Evolutionary conservation across 92 coral and sea anemone species (phyloP), one percentile per base, ranked within the genome.

Genomic region (Montipora capitata): DNA sequence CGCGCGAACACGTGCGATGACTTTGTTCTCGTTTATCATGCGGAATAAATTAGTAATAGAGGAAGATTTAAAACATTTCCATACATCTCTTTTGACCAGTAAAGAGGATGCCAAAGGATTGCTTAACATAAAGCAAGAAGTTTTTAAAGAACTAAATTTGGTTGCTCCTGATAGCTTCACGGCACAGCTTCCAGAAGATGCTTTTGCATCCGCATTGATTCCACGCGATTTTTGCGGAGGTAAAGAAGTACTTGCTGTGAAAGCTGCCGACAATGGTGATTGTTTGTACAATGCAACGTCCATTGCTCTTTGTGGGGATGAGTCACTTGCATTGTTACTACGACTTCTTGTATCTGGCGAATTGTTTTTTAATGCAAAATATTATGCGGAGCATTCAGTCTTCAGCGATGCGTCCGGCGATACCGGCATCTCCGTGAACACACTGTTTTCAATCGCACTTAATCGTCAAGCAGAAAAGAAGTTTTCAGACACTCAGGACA

Each of bases 251-350:
- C 43, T 87, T 65, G 92, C 93, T 41, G 85, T 86, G 66, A 66
- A 80, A 74, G 51, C 87, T 54, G 88, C 65, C 16, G 76, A 39
- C 43, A 84, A 85, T 85, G 93, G 88, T 35, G 81, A 88, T 65
- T 87, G 86, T 56, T 80, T 88, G 41, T 88, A 27, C 68, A 92
- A 88, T 62, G 80, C 90, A 44, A 82, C 81, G 13, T 87, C 87
- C 17, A 62, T 89, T 85, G 52, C 78, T 12, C 76, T 88, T 39
- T 68, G 76, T 48, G 90, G 92, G 10, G 65, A 88, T 61, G 88
- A 92, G 39, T 77, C 85, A 35, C 84, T 84, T 59, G 74, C 87
- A 70, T 74, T 63, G 27, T 49, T 84, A 73, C 81, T 87, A 14
- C 95, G 87, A 41, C 85, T 88, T 85, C 63, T 92, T 27, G 72